phyloP scores from a whole-genome alignment of 1,140 invertebrate species.

The Calycopis cecrops region DNA sequence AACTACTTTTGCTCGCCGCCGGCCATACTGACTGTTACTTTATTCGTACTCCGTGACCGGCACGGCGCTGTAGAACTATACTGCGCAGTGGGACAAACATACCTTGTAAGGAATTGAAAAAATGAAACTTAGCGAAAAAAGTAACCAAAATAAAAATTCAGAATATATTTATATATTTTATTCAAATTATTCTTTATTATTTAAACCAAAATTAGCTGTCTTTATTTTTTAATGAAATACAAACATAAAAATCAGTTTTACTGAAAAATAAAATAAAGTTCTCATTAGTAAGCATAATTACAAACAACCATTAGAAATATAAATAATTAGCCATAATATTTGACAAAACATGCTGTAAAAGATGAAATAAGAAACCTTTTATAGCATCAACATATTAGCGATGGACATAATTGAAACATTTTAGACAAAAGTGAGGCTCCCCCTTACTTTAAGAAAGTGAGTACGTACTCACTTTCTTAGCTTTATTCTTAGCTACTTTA shows the following conservation, averaged over 20 bases:
- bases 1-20: too few species aligned
- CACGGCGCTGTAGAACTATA: conserved; percentile 40
- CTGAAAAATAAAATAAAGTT: conserved; percentile 40
- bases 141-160: conserved; percentile 38
- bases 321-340: conserved; percentile 39
- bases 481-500: conserved; percentile 36
- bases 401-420: conserved; percentile 42
- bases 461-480: conserved; percentile 42
- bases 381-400: conserved; percentile 37
- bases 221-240: conserved; percentile 36
- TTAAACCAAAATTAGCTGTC: conserved; percentile 38
- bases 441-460: conserved; percentile 35
- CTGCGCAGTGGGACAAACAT: conserved; percentile 41
- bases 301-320: conserved; percentile 37
- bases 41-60: conserved; percentile 38
- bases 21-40: too few species aligned
- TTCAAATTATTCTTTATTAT: conserved; percentile 37
- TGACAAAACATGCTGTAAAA: conserved; percentile 37
- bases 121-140: conserved; percentile 40
- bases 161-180: conserved; percentile 38
- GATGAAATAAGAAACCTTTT: conserved; percentile 37
- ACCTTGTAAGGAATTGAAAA: conserved; percentile 40
- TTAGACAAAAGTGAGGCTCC: conserved; percentile 38
- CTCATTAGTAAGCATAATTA: conserved; percentile 35
- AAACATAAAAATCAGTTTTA: conserved; percentile 36